Conservation (phyloP, 2,888 invertebrate genomes). For the Polyommatus icarus region DNA sequence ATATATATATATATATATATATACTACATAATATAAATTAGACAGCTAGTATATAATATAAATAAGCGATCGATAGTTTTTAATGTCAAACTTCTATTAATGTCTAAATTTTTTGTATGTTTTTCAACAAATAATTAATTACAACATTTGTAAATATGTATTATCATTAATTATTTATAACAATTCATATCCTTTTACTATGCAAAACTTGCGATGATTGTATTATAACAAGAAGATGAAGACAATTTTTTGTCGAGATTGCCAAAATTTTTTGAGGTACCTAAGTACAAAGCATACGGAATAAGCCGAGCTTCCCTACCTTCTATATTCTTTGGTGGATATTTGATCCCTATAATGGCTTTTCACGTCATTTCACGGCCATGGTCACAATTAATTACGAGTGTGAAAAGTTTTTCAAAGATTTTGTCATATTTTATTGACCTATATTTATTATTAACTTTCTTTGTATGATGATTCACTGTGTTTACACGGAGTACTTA, state of each 20-base stretch:
- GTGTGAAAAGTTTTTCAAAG: not conserved
- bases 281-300: too few species aligned
- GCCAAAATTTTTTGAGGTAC: too few species aligned
- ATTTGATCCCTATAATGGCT: not conserved
- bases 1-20: too few species aligned
- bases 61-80: not conserved
- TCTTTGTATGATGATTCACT: not conserved
- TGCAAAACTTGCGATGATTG: too few species aligned
- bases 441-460: slow-evolving; percentile 14
- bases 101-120: not conserved
- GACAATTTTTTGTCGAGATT: too few species aligned
- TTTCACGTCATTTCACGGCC: not conserved
- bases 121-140: too few species aligned
- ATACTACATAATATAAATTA: too few species aligned
- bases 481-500: not conserved
- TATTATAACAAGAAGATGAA: too few species aligned
- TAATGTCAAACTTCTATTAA: not conserved
- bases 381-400: not conserved
- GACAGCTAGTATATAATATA: too few species aligned
- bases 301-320: not conserved
- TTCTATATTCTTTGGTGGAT: not conserved
- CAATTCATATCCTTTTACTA: too few species aligned
- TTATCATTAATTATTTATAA: too few species aligned
- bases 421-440: not conserved
- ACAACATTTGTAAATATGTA: too few species aligned